Conservation (phyloP, 2,113 vertebrate genomes). For the Odocoileus virginianus region DNA sequence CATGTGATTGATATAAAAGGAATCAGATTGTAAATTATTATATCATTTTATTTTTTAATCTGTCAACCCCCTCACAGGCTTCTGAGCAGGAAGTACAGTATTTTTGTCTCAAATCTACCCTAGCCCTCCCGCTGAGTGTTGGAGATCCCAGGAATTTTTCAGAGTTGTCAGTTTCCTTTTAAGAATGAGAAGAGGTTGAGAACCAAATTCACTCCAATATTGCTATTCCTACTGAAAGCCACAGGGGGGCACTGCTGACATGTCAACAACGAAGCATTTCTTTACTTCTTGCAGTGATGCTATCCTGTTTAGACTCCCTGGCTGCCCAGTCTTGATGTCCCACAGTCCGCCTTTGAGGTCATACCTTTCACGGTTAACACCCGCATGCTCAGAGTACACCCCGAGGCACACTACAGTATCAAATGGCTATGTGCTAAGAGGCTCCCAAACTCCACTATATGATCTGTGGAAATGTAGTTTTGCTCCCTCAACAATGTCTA, state of each 20-base stretch:
- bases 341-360: not conserved
- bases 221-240: not conserved
- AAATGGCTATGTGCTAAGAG: not conserved
- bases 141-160: not conserved
- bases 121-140: not conserved
- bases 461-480: not conserved
- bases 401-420: not conserved
- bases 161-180: not conserved
- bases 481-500: not conserved
- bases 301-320: rapidly evolving
- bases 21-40: not conserved
- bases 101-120: not conserved
- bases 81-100: not conserved
- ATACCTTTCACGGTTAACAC: not conserved
- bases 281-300: not conserved
- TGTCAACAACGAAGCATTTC: not conserved
- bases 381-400: not conserved
- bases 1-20: not conserved
- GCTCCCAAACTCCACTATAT: not conserved
- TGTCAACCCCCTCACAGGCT: rapidly evolving
- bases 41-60: not conserved
- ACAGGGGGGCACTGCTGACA: not conserved
- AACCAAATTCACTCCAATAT: not conserved
- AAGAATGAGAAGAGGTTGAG: not conserved
- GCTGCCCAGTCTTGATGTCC: not conserved